These are phyloP conservation scores for Petrolisthes cinctipes DNA, from an alignment of 2,888 invertebrate species.

Conservation along the genomic window DNA sequence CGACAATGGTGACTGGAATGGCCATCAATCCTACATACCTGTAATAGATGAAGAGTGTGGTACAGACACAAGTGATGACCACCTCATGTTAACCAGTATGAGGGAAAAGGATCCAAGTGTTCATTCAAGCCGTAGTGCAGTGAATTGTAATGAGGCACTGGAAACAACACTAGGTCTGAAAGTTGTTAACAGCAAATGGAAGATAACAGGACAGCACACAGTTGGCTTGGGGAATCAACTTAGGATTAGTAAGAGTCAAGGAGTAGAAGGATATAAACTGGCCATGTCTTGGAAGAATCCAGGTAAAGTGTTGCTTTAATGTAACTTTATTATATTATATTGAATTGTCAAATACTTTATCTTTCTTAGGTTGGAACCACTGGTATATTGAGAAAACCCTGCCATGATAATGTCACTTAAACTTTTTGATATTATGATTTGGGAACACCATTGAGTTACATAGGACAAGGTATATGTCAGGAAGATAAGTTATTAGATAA, in stretches of 20 bases:
- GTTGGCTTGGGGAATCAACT: background rate
- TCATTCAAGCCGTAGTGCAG: background rate
- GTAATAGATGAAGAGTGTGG: background rate
- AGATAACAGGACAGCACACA: constrained; percentile 10
- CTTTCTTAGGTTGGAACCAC: background rate
- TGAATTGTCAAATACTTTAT: background rate
- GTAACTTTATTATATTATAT: background rate
- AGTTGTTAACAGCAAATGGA: background rate
- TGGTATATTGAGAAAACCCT: too few relatives aligned
- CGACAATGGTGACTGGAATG: background rate
- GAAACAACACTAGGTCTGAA: constrained; percentile 30
- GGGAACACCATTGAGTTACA: too few relatives aligned
- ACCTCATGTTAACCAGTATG: background rate
- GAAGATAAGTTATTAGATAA: too few relatives aligned
- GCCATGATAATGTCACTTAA: too few relatives aligned
- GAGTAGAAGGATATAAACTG: constrained; percentile 37
- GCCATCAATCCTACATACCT: background rate
- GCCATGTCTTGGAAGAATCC: constrained; percentile 51
- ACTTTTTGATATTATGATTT: too few relatives aligned
- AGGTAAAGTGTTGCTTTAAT: constrained; percentile 18
- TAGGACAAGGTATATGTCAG: too few relatives aligned
- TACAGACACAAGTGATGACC: background rate
- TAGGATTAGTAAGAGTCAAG: constrained; percentile 25
- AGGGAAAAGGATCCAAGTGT: background rate
- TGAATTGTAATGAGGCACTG: constrained; percentile 19